Percentiles rank a stretch among this genome's conserved stretches.
Conservation (phyloP, 2,797 vertebrate species). For the Typhlichthys subterraneus region DNA sequence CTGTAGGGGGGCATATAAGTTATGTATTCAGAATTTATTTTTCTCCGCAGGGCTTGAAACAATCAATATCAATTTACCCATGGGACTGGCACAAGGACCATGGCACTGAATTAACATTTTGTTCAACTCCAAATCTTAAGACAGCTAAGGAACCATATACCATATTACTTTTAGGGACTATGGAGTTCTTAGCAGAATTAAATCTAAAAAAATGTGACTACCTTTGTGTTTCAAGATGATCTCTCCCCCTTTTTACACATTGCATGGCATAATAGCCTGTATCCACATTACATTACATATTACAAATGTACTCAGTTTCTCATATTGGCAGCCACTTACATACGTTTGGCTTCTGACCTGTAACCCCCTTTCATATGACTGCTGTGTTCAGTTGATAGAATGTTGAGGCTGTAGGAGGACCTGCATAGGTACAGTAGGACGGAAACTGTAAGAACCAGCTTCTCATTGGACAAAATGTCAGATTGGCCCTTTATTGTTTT, state of each 20-base stretch:
- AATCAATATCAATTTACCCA: background rate
- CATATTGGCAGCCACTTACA: constrained; percentile 1
- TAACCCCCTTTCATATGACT: constrained; percentile 38
- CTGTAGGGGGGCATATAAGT: constrained; percentile 10
- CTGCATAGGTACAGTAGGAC: constrained; percentile 16
- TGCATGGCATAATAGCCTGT: constrained; percentile 66
- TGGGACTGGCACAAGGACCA: background rate
- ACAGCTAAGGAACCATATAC: background rate
- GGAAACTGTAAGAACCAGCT: constrained; percentile 35
- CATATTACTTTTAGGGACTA: background rate
- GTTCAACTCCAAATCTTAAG: background rate
- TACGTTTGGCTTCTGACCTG: constrained; percentile 33
- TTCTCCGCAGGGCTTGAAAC: background rate
- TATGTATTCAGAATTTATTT: constrained; percentile 9
- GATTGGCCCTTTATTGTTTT: constrained; percentile 17
- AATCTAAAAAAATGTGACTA: constrained; percentile 35
- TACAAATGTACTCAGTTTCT: constrained; percentile 9
- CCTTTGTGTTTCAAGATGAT: constrained; percentile 63
- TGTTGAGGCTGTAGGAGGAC: constrained; percentile 27
- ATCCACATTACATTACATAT: constrained; percentile 42
- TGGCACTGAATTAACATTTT: background rate
- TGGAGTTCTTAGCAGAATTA: constrained; percentile 3
- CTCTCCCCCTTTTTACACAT: constrained; percentile 67
- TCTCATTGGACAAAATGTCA: constrained; percentile 15
- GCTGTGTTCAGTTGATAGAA: background rate